Evolutionary conservation across 2,888 invertebrate genomes (phyloP).

Genomic region (Pogonocherus hispidulus): DNA sequence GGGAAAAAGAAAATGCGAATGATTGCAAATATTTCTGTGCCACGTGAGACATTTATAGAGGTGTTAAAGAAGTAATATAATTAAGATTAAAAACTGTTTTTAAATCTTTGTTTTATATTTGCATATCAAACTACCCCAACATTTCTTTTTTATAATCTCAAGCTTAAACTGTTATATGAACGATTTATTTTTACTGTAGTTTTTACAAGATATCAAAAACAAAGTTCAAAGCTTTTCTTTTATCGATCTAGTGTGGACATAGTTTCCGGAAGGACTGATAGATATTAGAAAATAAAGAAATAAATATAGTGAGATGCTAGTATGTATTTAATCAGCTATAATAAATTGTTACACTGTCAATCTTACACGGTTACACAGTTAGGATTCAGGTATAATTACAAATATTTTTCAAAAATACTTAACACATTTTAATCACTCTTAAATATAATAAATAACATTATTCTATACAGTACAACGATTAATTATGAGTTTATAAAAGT

Average conservation of each 20-base stretch:
- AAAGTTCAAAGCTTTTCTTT: too few species aligned
- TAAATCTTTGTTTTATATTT: too few species aligned
- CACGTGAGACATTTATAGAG: slow-evolving; percentile 94
- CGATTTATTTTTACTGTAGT: too few species aligned
- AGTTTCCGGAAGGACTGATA: neutral
- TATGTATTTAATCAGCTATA: slow-evolving; percentile 40
- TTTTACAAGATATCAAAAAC: too few species aligned
- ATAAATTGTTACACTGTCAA: slow-evolving; percentile 36
- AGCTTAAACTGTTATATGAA: too few species aligned
- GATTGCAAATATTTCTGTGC: slow-evolving; percentile 91
- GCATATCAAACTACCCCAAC: too few species aligned
- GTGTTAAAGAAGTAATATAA: slow-evolving; percentile 80
- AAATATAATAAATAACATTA: slow-evolving; percentile 49
- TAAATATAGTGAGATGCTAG: slow-evolving; percentile 30
- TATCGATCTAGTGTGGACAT: too few species aligned
- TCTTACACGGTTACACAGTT: slow-evolving; percentile 28
- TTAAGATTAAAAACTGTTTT: too few species aligned
- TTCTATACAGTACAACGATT: slow-evolving; percentile 46
- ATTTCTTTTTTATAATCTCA: too few species aligned
- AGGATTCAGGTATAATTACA: slow-evolving; percentile 58
- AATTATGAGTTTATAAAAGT: slow-evolving; percentile 51
- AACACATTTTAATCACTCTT: slow-evolving; percentile 54
- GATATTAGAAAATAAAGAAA: neutral
- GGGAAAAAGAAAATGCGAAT: slow-evolving; percentile 95
- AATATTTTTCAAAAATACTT: slow-evolving; percentile 62